These are phyloP conservation scores for Desoria tigrina DNA, from an alignment of 2,888 invertebrate species.

Conservation along the genomic window DNA sequence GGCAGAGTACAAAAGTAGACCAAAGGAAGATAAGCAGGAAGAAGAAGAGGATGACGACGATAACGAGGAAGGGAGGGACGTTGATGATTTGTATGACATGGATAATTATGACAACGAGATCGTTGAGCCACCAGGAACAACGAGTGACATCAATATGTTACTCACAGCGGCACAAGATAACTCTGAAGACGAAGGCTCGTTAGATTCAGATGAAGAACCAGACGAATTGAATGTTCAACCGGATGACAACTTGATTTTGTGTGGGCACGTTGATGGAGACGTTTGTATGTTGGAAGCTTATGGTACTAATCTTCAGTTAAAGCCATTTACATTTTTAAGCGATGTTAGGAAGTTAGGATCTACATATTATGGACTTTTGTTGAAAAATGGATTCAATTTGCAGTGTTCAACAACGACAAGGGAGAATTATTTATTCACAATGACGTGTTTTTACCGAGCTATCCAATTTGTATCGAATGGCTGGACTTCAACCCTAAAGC, in stretches of 20 bases:
- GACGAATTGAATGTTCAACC: conserved; percentile 87
- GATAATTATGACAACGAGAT: conserved; percentile 59
- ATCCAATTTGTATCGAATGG: conserved; percentile 92
- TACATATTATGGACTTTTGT: too few relatives aligned
- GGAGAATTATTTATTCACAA: conserved; percentile 92
- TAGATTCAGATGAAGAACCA: conserved; percentile 67
- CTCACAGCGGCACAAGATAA: conserved; percentile 54
- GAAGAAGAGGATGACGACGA: conserved; percentile 62
- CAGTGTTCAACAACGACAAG: conserved; percentile 87
- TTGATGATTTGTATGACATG: conserved; percentile 59
- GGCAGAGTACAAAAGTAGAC: conserved; percentile 41
- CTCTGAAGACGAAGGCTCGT: conserved; percentile 54
- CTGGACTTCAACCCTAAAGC: conserved; percentile 80
- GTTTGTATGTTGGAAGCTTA: conserved; percentile 84
- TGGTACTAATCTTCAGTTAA: conserved; percentile 63
- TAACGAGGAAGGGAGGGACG: conserved; percentile 65
- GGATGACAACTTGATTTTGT: conserved; percentile 83
- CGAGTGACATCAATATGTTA: conserved; percentile 54
- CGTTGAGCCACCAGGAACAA: conserved; percentile 56
- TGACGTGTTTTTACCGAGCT: conserved; percentile 83
- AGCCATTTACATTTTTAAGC: neutral
- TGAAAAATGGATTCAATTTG: conserved; percentile 53
- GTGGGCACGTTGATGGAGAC: conserved; percentile 84
- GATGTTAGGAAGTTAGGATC: too few relatives aligned
- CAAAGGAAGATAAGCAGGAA: conserved; percentile 47